Base-by-base conservation (phyloP, 2,797 vertebrate species). In the Lacerta viridis region DNA sequence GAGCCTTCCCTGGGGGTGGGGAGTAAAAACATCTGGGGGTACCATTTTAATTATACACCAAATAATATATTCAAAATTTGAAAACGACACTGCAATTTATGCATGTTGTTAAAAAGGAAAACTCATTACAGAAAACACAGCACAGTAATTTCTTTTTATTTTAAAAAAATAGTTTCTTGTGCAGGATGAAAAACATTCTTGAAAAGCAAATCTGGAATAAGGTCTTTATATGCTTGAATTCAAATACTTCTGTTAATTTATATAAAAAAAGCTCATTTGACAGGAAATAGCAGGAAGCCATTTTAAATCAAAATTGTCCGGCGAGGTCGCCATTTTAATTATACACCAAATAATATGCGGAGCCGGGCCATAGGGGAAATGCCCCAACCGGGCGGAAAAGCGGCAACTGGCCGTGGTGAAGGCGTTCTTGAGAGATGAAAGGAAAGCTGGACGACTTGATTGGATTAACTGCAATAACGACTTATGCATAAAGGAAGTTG, bases 191-290 rank as follows among this genome's bases (percentile, higher is more conserved):
- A 50, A 68, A 6, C n/a, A n/a, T n/a, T n/a, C n/a, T n/a, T 55
- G 66, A 88, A 88, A 39, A 93, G 83, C 3, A 23, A 89, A 87
- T 2, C 18, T 88, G 71, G 83, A 11, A n/a, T 25, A 84, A 77
- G 85, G 79, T 29, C 72, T 18, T 92, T 87, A 81, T 83, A 79
- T 55, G 33, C 33, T 18, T 15, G 92, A 86, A 93, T 92, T 87
- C 90, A 88, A 75, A 61, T 84, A 92, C 55, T 76, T 39, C 41
- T 93, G 17, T 87, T 87, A 83, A 80, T 93, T 83, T 43, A 55
- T 50, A 6, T 68, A 55, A 82, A 33, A 33, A 33, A 33, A 33
- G 23, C n/a, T 33, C 50, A 7, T 91, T 23, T 25, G 64, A 43
- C 7, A 43, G 41, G 11, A 81, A 64, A 82, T 66, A 25, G 55